A percentile compares a stretch with the other conserved stretches of the same genome.
These are phyloP conservation scores for Aix galericulata DNA, from an alignment of 2,113 vertebrate species.

Conservation along the genomic window DNA sequence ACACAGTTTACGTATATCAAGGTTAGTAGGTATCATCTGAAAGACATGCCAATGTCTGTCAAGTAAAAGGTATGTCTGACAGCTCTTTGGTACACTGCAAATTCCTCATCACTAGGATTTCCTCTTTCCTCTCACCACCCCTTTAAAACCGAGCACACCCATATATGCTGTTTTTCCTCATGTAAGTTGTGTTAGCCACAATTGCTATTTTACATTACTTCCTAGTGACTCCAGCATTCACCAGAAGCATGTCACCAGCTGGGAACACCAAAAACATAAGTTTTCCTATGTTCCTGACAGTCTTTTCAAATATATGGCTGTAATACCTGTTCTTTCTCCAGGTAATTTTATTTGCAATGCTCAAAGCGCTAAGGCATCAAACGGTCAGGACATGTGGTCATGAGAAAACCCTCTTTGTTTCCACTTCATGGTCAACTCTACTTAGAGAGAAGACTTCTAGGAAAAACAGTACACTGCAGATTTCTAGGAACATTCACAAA, in stretches of 20 bases:
- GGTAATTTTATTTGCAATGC: not conserved
- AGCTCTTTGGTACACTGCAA: not conserved
- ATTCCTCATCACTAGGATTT: not conserved
- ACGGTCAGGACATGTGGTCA: not conserved
- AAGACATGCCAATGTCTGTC: not conserved
- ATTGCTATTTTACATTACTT: not conserved
- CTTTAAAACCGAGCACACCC: not conserved
- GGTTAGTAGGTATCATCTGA: not conserved
- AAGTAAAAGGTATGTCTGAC: not conserved
- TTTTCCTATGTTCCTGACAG: not conserved
- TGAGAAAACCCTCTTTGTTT: not conserved
- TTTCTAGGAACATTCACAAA: not conserved
- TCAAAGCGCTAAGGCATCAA: not conserved
- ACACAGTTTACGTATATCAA: not conserved
- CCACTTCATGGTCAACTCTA: not conserved
- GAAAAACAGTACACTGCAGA: not conserved
- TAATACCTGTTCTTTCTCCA: not conserved
- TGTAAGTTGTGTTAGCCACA: not conserved
- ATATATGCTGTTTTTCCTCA: not conserved
- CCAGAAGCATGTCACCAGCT: not conserved
- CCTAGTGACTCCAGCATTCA: not conserved
- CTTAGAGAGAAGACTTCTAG: not conserved
- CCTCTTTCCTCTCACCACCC: not conserved
- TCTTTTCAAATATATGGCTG: not conserved
- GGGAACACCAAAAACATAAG: not conserved